Base-by-base conservation (phyloP, 2,113 vertebrate species). In the Struthio camelus region DNA sequence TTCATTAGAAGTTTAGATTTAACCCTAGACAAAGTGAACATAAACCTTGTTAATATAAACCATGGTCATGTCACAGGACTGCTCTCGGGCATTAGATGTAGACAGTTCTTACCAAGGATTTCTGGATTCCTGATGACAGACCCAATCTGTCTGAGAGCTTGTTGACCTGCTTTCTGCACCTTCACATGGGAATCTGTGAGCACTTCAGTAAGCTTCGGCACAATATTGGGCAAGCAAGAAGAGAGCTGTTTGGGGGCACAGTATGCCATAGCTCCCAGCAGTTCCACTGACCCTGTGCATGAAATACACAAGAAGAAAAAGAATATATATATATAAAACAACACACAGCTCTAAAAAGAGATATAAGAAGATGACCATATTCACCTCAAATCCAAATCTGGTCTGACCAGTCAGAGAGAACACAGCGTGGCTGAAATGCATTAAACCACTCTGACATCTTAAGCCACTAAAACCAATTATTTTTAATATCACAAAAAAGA, bases 121-220 rank as follows among this genome's bases (percentile, higher is more conserved):
- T 99, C 99, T 3, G 99, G 99, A 93, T 99, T 99, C 83, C 99
- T 98, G 97, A 99, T 99, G 97, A 99, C 99, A 1, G 99, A 99
- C 80, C 99, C 99, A 5, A 99, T 99, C 96, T 98, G 99, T 64
- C 99, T 97, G 23, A 99, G 98, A 2, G 99, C 99, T 94, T 99
- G 99, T 96, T 99, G 99, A 16, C 99, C 99, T 1, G 99, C 99
- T 77, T 99, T 99, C 98, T 99, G 99, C 94, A 99, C 99, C 97
- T 99, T 99, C 75, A 99, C 99, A 0, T 99, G 99, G 25, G 99
- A 99, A 97, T 99, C 99, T 0, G 99, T 99, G 89, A 99, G 98
- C 96, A 99, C 99, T 95, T 99, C 99, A 0, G 99, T 99, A 80
- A 99, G 98, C 93, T 99, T 99, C 70, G 99, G 99, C 94, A 99